These are phyloP conservation scores for Platycercus adscitus DNA, from an alignment of 2,113 vertebrate genomes.

Conservation along the genomic window DNA sequence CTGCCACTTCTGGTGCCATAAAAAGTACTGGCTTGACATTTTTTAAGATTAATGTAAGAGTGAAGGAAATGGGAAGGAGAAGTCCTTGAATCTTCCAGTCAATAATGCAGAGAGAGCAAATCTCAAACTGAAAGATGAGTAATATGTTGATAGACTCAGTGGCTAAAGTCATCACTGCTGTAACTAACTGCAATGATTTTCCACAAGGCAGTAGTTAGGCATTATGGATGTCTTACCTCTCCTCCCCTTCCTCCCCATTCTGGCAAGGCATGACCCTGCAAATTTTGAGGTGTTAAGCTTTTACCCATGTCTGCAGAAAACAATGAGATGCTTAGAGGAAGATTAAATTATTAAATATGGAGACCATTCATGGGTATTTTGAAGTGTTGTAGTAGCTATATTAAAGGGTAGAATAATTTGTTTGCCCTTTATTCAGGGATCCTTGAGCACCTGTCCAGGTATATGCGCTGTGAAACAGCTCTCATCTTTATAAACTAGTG, in stretches of 20 bases:
- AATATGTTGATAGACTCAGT: background rate
- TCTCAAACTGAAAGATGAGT: background rate
- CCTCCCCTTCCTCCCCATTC: accelerated
- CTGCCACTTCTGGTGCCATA: background rate
- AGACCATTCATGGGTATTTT: background rate
- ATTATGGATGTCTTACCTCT: background rate
- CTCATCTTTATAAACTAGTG: background rate
- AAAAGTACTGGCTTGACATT: background rate
- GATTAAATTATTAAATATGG: background rate
- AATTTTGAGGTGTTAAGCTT: background rate
- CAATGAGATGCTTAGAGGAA: background rate
- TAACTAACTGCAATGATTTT: background rate
- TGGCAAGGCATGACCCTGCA: background rate
- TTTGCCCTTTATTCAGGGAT: background rate
- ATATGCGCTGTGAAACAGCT: background rate
- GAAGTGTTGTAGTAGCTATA: background rate
- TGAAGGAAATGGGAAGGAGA: background rate
- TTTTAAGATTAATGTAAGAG: background rate
- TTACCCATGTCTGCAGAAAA: background rate
- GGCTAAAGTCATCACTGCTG: background rate
- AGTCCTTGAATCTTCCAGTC: slow-evolving; percentile 5
- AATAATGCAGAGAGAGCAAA: background rate
- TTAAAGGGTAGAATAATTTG: background rate
- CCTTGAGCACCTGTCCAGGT: background rate
- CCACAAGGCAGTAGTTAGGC: background rate